Percentiles rank a stretch among this genome's conserved stretches.
phyloP scores from a whole-genome alignment of 2,888 invertebrate species.

The Argyresthia goedartella region DNA sequence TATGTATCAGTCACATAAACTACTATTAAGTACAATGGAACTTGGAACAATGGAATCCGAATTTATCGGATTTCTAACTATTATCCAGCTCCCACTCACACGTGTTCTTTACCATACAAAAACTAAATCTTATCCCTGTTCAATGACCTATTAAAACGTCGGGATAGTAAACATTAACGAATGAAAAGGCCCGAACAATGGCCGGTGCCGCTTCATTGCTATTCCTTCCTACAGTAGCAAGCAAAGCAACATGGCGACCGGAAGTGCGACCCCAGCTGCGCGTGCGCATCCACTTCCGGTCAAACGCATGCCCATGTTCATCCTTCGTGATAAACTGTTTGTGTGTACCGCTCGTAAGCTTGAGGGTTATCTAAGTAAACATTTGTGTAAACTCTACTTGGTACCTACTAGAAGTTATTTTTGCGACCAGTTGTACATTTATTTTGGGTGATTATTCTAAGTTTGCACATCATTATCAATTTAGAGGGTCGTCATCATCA shows the following conservation, averaged over 20 bases:
- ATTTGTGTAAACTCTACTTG: no score
- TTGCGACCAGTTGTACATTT: not conserved
- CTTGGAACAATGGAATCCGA: no score
- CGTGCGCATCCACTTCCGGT: constrained; percentile 46
- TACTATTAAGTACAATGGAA: no score
- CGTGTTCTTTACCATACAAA: not conserved
- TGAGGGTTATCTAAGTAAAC: not conserved
- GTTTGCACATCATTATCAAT: no score
- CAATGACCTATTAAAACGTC: not conserved
- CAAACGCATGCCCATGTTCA: constrained; percentile 32
- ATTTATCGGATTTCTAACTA: not conserved
- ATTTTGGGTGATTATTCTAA: no score
- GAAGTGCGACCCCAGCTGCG: constrained; percentile 43
- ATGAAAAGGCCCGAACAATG: constrained; percentile 46
- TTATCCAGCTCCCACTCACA: not conserved
- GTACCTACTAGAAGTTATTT: not conserved
- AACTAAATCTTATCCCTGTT: not conserved
- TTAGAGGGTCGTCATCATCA: no score
- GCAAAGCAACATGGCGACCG: constrained; percentile 39
- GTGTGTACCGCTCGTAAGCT: not conserved
- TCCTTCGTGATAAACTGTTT: not conserved
- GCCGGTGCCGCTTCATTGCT: constrained; percentile 49
- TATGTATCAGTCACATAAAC: no score
- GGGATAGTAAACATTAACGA: constrained; percentile 17
- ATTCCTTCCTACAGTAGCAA: constrained; percentile 23